Conservation (phyloP, 2,113 vertebrate genomes). For the Tyrannus savana region DNA sequence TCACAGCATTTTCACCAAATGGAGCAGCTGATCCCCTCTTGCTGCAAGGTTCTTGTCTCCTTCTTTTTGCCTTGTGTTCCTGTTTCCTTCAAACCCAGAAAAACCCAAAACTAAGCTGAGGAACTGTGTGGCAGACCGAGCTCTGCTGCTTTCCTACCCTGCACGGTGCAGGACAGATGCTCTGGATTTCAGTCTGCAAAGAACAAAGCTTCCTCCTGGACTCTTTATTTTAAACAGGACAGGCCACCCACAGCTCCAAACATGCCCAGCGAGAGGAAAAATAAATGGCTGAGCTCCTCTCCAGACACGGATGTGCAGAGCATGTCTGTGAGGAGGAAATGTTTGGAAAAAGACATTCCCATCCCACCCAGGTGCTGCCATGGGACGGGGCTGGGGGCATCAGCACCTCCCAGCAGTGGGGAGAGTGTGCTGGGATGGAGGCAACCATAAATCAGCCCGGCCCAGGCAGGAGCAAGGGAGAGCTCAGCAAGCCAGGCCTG, state of each 20-base stretch:
- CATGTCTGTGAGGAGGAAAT: constrained; percentile 25
- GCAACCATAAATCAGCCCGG: neutral
- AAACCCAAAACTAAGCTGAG: neutral
- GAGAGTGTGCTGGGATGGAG: neutral
- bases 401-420: neutral
- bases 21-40: neutral
- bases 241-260: constrained; percentile 84
- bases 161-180: constrained; percentile 63
- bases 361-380: neutral
- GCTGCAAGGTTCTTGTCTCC: neutral
- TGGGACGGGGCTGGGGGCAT: neutral
- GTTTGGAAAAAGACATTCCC: neutral
- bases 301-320: constrained; percentile 66
- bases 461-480: neutral
- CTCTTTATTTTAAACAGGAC: constrained; percentile 79
- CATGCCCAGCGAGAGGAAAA: constrained; percentile 81
- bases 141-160: constrained; percentile 39
- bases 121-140: neutral
- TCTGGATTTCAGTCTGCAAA: constrained; percentile 62
- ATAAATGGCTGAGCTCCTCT: constrained; percentile 81
- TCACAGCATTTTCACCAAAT: neutral
- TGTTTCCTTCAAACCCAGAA: neutral
- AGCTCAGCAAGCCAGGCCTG: neutral
- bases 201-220: constrained; percentile 79
- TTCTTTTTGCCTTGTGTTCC: neutral